These are phyloP conservation scores for Crambe crambe DNA, from an alignment of 37 sponge, comb jelly and placozoan species.

Conservation along the genomic window DNA sequence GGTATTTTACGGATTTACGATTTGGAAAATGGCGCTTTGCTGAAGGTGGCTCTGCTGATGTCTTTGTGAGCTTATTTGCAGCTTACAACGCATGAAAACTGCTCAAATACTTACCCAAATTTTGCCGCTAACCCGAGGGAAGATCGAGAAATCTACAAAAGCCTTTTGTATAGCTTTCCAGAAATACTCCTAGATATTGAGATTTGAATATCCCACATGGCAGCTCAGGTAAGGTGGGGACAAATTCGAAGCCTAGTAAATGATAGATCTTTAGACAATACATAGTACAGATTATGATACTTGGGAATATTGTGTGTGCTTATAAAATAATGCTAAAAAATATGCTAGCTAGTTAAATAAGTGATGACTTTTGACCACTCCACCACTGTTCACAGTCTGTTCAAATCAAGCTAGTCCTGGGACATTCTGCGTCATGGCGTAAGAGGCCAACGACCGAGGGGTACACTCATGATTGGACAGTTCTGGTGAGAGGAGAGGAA, in stretches of 20 bases:
- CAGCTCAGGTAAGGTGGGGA: slow-evolving; percentile 23
- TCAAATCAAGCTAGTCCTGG: slow-evolving; percentile 90
- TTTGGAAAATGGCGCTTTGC: slow-evolving; percentile 46
- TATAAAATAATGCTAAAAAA: no score
- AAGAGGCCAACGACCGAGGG: slow-evolving; percentile 89
- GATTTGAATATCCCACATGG: slow-evolving; percentile 26
- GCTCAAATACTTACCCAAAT: background rate
- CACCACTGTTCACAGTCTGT: slow-evolving; percentile 39
- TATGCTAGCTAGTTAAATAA: no score
- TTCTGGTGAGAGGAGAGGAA: slow-evolving; percentile 90
- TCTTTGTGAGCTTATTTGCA: background rate
- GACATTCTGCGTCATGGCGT: slow-evolving; percentile 91
- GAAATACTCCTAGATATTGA: background rate
- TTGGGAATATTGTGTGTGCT: no score
- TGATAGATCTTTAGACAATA: background rate
- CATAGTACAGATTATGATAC: background rate
- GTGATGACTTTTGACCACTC: no score
- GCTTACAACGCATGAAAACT: background rate
- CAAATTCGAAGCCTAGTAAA: slow-evolving; percentile 9
- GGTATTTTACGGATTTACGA: background rate
- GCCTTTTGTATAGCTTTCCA: background rate
- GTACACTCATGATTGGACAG: slow-evolving; percentile 97
- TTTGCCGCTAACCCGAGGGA: background rate
- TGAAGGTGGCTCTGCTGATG: background rate
- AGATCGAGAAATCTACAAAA: background rate